Percentiles rank a stretch among this genome's conserved stretches.
Evolutionary conservation across 2,113 vertebrate genomes (phyloP).

Genomic region (Lipotes vexillifer): DNA sequence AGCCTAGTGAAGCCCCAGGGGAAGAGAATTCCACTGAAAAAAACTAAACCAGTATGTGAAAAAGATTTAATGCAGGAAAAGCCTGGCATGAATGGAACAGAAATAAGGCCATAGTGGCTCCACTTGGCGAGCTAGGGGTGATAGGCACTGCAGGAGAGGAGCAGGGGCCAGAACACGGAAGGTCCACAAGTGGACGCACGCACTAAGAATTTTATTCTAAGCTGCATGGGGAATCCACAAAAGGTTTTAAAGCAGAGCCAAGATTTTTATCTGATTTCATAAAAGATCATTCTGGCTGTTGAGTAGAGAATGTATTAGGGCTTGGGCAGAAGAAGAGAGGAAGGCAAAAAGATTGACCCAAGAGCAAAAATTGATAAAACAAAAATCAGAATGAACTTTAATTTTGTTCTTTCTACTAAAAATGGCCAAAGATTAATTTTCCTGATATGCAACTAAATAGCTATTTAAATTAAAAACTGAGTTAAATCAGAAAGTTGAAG

Average conservation of each 20-base stretch:
- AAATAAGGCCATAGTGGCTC: neutral
- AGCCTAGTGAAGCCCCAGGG: neutral
- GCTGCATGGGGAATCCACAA: neutral
- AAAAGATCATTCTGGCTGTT: neutral
- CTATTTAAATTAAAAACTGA: neutral
- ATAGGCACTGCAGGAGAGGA: rapidly evolving
- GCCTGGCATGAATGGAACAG: neutral
- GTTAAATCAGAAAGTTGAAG: neutral
- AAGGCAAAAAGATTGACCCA: neutral
- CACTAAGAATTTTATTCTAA: neutral
- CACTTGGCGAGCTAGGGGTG: neutral
- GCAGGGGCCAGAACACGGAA: rapidly evolving
- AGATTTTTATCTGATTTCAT: neutral
- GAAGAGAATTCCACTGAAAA: neutral
- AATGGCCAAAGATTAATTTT: neutral
- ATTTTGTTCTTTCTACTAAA: neutral
- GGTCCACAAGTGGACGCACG: rapidly evolving
- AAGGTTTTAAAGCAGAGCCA: neutral
- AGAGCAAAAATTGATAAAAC: neutral
- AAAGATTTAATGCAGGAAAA: neutral
- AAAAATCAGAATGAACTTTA: neutral
- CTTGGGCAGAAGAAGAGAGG: rapidly evolving
- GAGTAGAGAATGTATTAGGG: neutral
- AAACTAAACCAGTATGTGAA: neutral
- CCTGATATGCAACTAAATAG: neutral